Conservation (phyloP, 1,140 invertebrate species). For the Anastatus disparis region DNA sequence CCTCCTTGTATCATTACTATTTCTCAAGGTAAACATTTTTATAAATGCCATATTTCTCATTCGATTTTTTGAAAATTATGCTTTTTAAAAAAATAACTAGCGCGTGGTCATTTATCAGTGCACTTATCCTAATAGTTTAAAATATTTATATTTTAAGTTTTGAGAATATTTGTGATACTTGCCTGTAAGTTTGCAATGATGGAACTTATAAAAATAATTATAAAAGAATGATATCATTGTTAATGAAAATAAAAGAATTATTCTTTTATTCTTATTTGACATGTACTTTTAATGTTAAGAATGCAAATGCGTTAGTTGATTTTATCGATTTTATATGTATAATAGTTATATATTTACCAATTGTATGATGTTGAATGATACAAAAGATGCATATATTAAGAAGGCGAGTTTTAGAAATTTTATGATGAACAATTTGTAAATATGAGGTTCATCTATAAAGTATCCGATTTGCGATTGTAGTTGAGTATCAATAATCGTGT, state of each 20-base stretch:
- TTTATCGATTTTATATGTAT: conserved; percentile 31
- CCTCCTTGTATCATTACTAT: background rate
- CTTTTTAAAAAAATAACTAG: background rate
- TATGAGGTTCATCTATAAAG: too few relatives aligned
- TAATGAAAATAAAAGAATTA: conserved; percentile 7
- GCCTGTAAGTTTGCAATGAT: conserved; percentile 36
- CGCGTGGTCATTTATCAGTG: conserved; percentile 8
- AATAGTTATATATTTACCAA: background rate
- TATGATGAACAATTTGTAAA: conserved; percentile 27
- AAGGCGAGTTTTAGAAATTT: conserved; percentile 29
- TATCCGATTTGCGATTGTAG: too few relatives aligned
- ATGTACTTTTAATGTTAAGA: too few relatives aligned
- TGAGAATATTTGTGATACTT: conserved; percentile 41
- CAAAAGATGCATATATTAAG: conserved; percentile 3
- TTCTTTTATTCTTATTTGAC: conserved; percentile 19
- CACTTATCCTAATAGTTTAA: conserved; percentile 17
- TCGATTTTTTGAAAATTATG: background rate
- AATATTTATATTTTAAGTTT: conserved; percentile 21
- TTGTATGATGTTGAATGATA: conserved; percentile 19
- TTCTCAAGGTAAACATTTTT: background rate
- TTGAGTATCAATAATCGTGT: too few relatives aligned
- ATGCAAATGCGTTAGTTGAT: conserved; percentile 32
- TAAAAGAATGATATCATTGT: background rate
- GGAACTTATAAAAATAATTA: conserved; percentile 16
- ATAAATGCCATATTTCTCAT: conserved; percentile 1